phyloP scores from a whole-genome alignment of 2,888 invertebrate genomes.

The Harpagoxenus sublaevis region DNA sequence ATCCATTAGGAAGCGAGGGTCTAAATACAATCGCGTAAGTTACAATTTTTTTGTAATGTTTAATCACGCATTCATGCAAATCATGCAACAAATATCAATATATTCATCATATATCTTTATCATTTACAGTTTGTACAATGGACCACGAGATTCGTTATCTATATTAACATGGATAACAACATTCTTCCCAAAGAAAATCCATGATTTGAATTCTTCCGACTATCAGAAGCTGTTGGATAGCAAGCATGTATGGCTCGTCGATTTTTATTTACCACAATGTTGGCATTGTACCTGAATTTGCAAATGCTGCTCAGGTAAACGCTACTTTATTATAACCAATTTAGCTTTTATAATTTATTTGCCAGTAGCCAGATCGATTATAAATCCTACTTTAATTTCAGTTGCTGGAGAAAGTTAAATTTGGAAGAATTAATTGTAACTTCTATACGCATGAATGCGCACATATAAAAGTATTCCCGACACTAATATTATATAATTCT shows the following conservation, averaged over 20 bases:
- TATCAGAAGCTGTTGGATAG: conserved; percentile 87
- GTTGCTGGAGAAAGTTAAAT: conserved; percentile 85
- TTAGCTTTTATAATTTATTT: not conserved
- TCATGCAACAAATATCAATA: not conserved
- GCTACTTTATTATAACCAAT: conserved; percentile 6
- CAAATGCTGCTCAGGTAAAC: conserved; percentile 89
- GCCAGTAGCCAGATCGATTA: not conserved
- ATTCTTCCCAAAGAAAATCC: conserved; percentile 89
- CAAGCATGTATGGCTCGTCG: conserved; percentile 88
- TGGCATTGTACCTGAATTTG: conserved; percentile 90
- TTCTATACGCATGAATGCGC: conserved; percentile 87
- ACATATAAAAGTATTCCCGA: conserved; percentile 89
- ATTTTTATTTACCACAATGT: conserved; percentile 91
- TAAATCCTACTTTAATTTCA: conserved; percentile 63
- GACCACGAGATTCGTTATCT: conserved; percentile 89
- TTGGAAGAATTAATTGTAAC: conserved; percentile 91
- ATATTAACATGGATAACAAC: conserved; percentile 89
- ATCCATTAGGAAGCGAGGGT: conserved; percentile 88
- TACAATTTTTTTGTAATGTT: not conserved
- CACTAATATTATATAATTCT: conserved; percentile 89
- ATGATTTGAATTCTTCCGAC: conserved; percentile 85
- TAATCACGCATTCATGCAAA: not conserved
- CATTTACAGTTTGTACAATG: conserved; percentile 87
- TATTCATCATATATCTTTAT: not conserved
- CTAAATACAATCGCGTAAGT: conserved; percentile 87